These are phyloP conservation scores for Lasioglossum malachurum DNA, from an alignment of 2,888 invertebrate genomes.

Conservation along the genomic window DNA sequence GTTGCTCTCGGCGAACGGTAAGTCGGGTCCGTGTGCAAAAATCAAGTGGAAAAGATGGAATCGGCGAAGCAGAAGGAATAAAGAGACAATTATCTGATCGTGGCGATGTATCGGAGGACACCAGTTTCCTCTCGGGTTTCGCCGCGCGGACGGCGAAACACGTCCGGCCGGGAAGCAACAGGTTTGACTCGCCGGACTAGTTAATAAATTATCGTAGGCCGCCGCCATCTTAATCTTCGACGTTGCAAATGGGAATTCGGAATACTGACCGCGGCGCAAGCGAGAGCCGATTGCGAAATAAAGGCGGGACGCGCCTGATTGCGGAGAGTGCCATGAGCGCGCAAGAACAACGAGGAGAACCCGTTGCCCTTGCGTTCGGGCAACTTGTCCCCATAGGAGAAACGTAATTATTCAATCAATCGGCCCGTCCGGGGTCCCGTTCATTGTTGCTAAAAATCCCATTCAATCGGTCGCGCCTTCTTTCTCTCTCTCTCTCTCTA, in stretches of 20 bases:
- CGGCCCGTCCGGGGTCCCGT: not conserved
- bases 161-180: slow-evolving; percentile 62
- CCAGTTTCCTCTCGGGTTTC: slow-evolving; percentile 39
- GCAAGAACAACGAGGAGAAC: slow-evolving; percentile 15
- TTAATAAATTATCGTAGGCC: slow-evolving; percentile 83
- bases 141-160: slow-evolving; percentile 48
- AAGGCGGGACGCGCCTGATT: slow-evolving; percentile 15
- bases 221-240: slow-evolving; percentile 76
- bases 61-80: not conserved
- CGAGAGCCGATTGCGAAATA: slow-evolving; percentile 48
- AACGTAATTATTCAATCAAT: slow-evolving; percentile 16
- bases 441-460: not conserved
- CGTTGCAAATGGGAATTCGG: slow-evolving; percentile 73
- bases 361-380: not conserved
- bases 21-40: not conserved
- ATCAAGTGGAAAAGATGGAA: not conserved
- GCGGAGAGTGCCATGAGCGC: not conserved
- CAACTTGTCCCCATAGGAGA: not conserved
- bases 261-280: slow-evolving; percentile 38
- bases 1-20: not conserved
- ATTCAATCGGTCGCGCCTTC: not conserved
- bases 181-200: slow-evolving; percentile 81
- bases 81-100: slow-evolving; percentile 40
- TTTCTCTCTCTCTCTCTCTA: not conserved
- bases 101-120: slow-evolving; percentile 55